Conservation (phyloP, 2,888 invertebrate genomes). For the Charanyca ferruginea region DNA sequence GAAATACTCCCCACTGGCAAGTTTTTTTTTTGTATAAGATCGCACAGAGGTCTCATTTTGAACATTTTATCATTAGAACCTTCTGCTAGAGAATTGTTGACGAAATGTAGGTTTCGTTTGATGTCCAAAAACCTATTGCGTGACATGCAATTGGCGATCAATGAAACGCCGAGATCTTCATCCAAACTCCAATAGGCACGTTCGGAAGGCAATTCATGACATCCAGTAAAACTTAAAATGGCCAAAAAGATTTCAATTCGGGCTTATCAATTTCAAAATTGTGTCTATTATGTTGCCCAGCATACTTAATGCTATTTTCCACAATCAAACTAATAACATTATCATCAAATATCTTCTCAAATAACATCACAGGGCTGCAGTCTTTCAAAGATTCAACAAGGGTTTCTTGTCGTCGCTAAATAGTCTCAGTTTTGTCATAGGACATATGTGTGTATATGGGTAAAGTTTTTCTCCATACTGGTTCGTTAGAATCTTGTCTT, state of each 20-base stretch:
- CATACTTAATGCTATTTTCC: constrained; percentile 3
- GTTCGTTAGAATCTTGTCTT: too few relatives aligned
- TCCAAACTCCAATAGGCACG: too few relatives aligned
- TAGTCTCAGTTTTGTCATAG: constrained; percentile 9
- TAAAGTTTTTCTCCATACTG: too few relatives aligned
- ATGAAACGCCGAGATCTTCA: constrained; percentile 7
- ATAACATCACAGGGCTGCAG: constrained; percentile 6
- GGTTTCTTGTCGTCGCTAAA: neutral
- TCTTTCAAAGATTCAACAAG: constrained; percentile 10
- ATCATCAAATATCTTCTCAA: constrained; percentile 13
- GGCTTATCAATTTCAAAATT: neutral
- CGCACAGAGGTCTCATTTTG: constrained; percentile 3
- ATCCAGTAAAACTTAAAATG: neutral
- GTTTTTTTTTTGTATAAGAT: neutral
- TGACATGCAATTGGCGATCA: neutral
- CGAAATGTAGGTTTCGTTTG: constrained; percentile 12
- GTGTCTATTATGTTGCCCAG: constrained; percentile 5
- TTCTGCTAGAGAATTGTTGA: neutral
- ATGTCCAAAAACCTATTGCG: constrained; percentile 9
- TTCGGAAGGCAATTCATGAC: constrained; percentile 1
- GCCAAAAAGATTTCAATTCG: neutral
- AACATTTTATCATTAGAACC: constrained; percentile 4
- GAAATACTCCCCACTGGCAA: neutral
- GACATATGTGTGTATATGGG: neutral
- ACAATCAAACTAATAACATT: neutral